phyloP scores from a whole-genome alignment of 2,113 vertebrate species.

The Corynorhinus townsendii region DNA sequence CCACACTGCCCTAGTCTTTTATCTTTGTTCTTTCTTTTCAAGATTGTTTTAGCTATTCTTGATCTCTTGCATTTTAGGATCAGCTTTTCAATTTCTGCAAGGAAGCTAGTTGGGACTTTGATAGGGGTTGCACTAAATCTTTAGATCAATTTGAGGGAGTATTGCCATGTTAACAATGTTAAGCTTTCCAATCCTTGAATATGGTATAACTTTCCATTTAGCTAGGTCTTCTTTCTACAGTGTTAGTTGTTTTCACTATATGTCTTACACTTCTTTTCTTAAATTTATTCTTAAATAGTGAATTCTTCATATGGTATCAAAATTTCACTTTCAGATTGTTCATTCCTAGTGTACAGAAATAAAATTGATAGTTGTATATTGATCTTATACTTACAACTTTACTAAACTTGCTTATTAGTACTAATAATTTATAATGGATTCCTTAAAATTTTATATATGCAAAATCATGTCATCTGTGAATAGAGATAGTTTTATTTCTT shows the following conservation, averaged over 20 bases:
- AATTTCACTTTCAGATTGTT: neutral
- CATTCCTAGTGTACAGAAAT: neutral
- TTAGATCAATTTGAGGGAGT: neutral
- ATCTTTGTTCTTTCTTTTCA: neutral
- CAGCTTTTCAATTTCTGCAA: neutral
- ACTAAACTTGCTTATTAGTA: neutral
- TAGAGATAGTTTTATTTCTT: neutral
- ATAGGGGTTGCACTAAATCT: neutral
- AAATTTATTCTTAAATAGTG: too few species aligned
- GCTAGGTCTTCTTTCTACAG: too few species aligned
- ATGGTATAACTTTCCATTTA: neutral
- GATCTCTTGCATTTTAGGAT: neutral
- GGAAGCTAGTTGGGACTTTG: neutral
- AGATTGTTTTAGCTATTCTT: neutral
- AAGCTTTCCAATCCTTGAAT: neutral
- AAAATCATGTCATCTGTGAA: neutral
- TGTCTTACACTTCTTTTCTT: too few species aligned
- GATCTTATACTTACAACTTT: neutral
- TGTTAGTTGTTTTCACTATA: too few species aligned
- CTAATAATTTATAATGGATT: neutral
- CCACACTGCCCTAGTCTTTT: neutral
- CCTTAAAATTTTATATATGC: neutral
- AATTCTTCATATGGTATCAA: neutral
- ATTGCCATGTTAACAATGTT: neutral
- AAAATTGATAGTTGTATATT: neutral